These are phyloP conservation scores for Saimiri boliviensis DNA, from an alignment of 2,113 vertebrate genomes.

Conservation along the genomic window DNA sequence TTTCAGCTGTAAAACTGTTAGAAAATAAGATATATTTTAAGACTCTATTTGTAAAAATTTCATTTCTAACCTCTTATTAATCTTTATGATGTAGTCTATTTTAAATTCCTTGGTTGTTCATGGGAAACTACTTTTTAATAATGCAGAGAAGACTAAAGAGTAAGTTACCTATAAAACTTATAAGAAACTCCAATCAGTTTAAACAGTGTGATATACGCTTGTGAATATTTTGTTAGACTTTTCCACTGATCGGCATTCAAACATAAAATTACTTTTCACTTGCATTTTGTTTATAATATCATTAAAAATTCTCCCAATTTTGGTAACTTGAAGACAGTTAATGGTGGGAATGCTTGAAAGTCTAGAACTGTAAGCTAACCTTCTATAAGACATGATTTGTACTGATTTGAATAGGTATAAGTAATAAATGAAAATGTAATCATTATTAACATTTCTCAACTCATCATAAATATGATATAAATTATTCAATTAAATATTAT, in stretches of 20 bases:
- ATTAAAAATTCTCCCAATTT: constrained; percentile 2
- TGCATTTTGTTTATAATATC: neutral
- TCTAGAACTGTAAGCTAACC: neutral
- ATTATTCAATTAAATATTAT: neutral
- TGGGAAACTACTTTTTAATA: neutral
- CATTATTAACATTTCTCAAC: neutral
- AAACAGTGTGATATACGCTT: neutral
- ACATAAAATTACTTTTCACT: neutral
- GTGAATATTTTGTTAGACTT: neutral
- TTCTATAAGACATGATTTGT: neutral
- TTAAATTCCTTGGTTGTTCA: neutral
- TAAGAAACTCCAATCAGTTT: neutral
- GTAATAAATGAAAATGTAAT: neutral
- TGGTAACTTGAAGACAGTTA: neutral
- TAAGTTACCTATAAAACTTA: neutral
- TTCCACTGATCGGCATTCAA: neutral
- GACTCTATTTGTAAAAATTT: neutral
- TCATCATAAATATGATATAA: neutral
- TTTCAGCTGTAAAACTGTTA: neutral
- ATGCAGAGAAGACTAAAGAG: neutral
- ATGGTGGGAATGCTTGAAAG: neutral
- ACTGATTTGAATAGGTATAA: neutral
- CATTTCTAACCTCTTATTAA: neutral
- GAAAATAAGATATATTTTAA: neutral
- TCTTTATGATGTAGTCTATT: neutral